Evolutionary conservation across 2,797 vertebrate genomes (phyloP).

Genomic region (Anguilla obscura): DNA sequence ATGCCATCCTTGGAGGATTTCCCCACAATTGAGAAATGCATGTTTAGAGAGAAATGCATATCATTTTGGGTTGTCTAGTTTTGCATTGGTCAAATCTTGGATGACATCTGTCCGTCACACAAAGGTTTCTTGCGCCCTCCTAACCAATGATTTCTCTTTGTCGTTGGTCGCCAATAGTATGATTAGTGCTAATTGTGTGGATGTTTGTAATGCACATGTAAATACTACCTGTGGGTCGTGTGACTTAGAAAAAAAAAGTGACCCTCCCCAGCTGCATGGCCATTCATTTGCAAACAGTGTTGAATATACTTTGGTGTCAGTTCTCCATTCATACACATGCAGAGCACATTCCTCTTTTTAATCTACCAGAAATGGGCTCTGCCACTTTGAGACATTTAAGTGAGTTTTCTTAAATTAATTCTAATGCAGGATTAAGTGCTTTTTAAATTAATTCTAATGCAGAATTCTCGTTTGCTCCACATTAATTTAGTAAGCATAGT

Average conservation of each 20-base stretch:
- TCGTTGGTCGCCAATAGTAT: no score
- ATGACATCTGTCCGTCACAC: no score
- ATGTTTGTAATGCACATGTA: no score
- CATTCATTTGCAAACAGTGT: not conserved
- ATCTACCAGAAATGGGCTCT: not conserved
- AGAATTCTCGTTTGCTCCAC: conserved; percentile 14
- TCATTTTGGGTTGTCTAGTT: conserved; percentile 16
- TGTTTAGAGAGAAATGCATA: conserved; percentile 24
- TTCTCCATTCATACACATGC: not conserved
- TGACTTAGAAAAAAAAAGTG: no score
- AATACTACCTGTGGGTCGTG: no score
- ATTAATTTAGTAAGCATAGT: not conserved
- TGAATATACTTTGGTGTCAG: not conserved
- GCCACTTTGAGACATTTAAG: not conserved
- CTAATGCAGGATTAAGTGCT: no score
- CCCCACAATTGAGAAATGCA: conserved; percentile 39
- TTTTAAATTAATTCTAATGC: not conserved
- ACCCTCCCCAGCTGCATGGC: not conserved
- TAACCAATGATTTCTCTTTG: not conserved
- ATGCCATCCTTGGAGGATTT: conserved; percentile 47
- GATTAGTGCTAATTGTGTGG: no score
- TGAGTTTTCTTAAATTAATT: not conserved
- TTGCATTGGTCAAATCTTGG: not conserved
- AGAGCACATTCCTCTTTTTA: no score
- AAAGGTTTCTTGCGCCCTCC: not conserved